A percentile compares a stretch with the other conserved stretches of the same genome.
Conservation (phyloP, 2,113 vertebrate species). For the Ascaphus truei region DNA sequence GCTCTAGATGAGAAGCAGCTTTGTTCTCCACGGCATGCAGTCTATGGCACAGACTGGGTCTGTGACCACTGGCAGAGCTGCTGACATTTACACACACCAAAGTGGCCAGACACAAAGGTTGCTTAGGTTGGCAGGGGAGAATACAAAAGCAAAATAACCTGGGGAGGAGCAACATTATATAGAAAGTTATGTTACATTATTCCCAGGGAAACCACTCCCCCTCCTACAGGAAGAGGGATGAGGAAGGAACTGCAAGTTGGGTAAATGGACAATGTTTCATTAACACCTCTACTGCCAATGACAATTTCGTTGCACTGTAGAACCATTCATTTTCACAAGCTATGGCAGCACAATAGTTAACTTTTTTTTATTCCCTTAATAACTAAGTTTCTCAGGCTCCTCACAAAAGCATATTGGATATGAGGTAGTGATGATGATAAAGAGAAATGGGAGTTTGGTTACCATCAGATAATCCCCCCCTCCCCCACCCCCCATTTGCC, state of each 20-base stretch:
- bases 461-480: conserved; percentile 15
- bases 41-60: conserved; percentile 9
- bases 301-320: not conserved
- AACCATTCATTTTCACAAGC: not conserved
- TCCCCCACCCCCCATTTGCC: not conserved
- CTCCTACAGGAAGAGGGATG: conserved; percentile 77
- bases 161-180: conserved; percentile 22
- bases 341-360: not conserved
- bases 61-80: not conserved
- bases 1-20: not conserved
- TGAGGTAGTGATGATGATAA: conserved; percentile 7
- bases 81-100: not conserved
- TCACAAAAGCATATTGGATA: not conserved
- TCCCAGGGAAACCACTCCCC: conserved; percentile 75
- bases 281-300: not conserved
- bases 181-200: conserved; percentile 51
- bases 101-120: conserved; percentile 37
- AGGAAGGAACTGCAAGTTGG: conserved; percentile 30
- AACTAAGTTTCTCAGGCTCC: not conserved
- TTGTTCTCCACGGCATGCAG: conserved; percentile 4
- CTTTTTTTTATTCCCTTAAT: not conserved
- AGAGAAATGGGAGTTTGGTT: not conserved
- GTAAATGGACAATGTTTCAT: conserved; percentile 21
- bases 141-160: conserved; percentile 1
- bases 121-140: conserved; percentile 41